phyloP scores from a whole-genome alignment of 2,113 vertebrate species.

The Blennius ocellaris region DNA sequence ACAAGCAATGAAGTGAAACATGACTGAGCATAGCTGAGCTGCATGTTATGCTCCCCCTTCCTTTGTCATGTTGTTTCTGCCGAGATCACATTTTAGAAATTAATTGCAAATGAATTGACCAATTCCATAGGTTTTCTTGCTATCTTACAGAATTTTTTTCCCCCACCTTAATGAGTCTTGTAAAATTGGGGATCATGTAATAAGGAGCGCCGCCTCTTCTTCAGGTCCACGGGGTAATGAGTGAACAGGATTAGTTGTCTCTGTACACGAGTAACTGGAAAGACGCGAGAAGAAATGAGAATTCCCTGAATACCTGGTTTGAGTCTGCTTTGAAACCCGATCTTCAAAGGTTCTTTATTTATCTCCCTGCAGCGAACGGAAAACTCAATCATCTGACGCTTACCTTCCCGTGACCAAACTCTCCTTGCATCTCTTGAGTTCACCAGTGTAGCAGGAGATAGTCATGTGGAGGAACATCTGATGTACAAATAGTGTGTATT shows the following conservation, averaged over 20 bases:
- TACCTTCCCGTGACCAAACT: background rate
- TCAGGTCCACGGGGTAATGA: background rate
- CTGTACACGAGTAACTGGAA: background rate
- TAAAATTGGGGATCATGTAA: too few relatives aligned
- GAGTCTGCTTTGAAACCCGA: slow-evolving; percentile 37
- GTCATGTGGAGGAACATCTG: too few relatives aligned
- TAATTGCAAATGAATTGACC: too few relatives aligned
- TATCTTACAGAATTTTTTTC: too few relatives aligned
- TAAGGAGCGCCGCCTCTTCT: too few relatives aligned
- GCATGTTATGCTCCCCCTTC: background rate
- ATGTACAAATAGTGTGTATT: background rate
- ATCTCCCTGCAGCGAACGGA: background rate
- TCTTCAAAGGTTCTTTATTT: slow-evolving; percentile 26
- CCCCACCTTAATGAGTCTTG: too few relatives aligned
- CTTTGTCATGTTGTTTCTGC: background rate
- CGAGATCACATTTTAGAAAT: too few relatives aligned
- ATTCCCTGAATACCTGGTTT: background rate
- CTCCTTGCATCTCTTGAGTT: too few relatives aligned
- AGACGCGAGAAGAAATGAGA: slow-evolving; percentile 7
- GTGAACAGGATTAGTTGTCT: background rate
- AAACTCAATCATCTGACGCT: background rate
- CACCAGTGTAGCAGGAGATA: too few relatives aligned
- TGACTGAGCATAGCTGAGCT: background rate
- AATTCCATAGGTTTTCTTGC: too few relatives aligned
- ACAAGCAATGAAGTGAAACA: slow-evolving; percentile 18